A percentile compares a stretch with the other conserved stretches of the same genome.
phyloP scores from a whole-genome alignment of 2,797 vertebrate species.

The Acipenser oxyrinchus region DNA sequence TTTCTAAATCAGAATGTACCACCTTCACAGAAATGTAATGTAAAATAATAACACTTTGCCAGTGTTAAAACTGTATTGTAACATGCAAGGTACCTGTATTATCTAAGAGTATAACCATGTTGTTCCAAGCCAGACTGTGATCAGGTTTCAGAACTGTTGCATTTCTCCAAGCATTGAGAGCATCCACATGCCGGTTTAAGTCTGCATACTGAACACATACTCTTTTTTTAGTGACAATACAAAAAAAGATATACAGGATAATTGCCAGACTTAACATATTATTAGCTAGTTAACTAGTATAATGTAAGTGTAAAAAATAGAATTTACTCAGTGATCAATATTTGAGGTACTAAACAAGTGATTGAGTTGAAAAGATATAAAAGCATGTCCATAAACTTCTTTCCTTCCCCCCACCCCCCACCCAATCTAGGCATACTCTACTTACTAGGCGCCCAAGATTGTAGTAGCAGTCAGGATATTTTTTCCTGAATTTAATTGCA shows the following conservation, averaged over 20 bases:
- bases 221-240: too few species aligned
- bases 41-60: too few species aligned
- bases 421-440: not conserved
- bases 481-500: slow-evolving; percentile 87
- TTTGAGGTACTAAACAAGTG: not conserved
- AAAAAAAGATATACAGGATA: too few species aligned
- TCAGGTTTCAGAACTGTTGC: slow-evolving; percentile 90
- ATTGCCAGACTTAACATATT: too few species aligned
- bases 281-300: too few species aligned
- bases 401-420: not conserved
- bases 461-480: slow-evolving; percentile 97
- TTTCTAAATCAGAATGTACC: slow-evolving; percentile 23
- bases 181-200: slow-evolving; percentile 84
- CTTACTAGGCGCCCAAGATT: slow-evolving; percentile 94
- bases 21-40: not conserved
- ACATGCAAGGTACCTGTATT: slow-evolving; percentile 72
- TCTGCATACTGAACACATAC: slow-evolving; percentile 77
- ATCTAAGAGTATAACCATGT: slow-evolving; percentile 96
- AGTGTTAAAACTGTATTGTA: not conserved
- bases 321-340: not conserved
- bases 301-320: too few species aligned
- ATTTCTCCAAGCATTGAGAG: slow-evolving; percentile 91
- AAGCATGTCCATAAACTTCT: not conserved
- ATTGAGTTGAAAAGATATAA: not conserved
- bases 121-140: slow-evolving; percentile 97